Evolutionary conservation across 2,797 vertebrate genomes (phyloP), one percentile per base, ranked within the genome.

Genomic region (Lagocephalus sceleratus): DNA sequence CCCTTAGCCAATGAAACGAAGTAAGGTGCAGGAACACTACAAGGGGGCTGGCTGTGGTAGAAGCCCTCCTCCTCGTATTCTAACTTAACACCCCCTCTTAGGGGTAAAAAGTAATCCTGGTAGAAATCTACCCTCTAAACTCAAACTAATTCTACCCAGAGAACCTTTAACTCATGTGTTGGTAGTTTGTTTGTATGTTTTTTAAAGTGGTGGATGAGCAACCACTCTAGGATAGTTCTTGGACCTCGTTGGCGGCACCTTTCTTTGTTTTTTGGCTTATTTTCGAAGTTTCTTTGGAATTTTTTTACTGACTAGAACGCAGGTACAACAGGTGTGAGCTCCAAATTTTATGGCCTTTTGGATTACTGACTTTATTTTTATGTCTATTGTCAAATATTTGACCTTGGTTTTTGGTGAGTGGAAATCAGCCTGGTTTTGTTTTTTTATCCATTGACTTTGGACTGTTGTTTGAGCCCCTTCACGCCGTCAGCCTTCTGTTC

Each of bases 231-330:
- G 9, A 16, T 59, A 62, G 68, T 79, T 61, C 61, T 74, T 61
- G 52, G 66, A 64, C 54, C 53, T 58, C 48, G 51, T 73, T 16
- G 11, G 51, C 57, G 69, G 57, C 56, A 40, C 56, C 68, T 73
- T 61, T 78, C 66, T 76, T 85, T 80, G 71, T 82, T 78, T 35
- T 35, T 69, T 65, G 29, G 66, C 55, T 74, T 6, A 51, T 78
- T 79, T 84, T 77, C 89, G 86, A 90, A 86, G 86, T 78, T 77
- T 69, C 61, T 80, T 59, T 75, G 86, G 88, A 90, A 89, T 89
- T 86, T 51, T 51, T 73, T 68, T 71, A 65, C 75, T 63, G 79
- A 84, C 65, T 73, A 79, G 77, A 71, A 68, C 75, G 72, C 57
- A 61, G 70, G 60, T 73, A 47, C 71, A 76, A 68, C 72, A 54